A percentile compares a stretch with the other conserved stretches of the same genome.
Conservation (phyloP, 2,888 invertebrate genomes). For the Pachliopta kotzebuea region DNA sequence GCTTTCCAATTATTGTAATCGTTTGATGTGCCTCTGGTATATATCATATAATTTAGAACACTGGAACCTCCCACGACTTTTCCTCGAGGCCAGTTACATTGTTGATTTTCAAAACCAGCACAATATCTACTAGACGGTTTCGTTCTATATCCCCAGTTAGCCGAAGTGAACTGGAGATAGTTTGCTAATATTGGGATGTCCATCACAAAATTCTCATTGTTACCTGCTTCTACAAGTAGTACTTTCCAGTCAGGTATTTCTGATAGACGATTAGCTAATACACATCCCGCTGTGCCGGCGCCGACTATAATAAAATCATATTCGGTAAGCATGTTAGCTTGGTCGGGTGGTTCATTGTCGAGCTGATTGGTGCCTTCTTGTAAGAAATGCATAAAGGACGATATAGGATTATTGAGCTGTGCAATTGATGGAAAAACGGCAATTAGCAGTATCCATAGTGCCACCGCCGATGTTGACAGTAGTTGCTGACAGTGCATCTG, state of each 20-base stretch:
- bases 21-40: slow-evolving; percentile 84
- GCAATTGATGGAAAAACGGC: slow-evolving; percentile 49
- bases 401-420: slow-evolving; percentile 58
- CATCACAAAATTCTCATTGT: slow-evolving; percentile 85
- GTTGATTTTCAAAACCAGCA: slow-evolving; percentile 86
- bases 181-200: slow-evolving; percentile 88
- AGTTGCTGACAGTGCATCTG: slow-evolving; percentile 63
- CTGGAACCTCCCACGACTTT: slow-evolving; percentile 92
- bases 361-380: slow-evolving; percentile 75
- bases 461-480: slow-evolving; percentile 44
- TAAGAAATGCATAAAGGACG: slow-evolving; percentile 77
- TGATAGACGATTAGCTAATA: slow-evolving; percentile 85
- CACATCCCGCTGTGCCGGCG: slow-evolving; percentile 90
- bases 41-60: slow-evolving; percentile 90
- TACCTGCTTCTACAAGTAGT: slow-evolving; percentile 87
- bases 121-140: slow-evolving; percentile 87
- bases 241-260: slow-evolving; percentile 85
- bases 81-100: slow-evolving; percentile 90
- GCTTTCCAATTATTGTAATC: slow-evolving; percentile 90
- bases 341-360: slow-evolving; percentile 78
- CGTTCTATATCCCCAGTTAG: slow-evolving; percentile 91
- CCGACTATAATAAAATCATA: slow-evolving; percentile 90
- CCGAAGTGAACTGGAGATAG: slow-evolving; percentile 84
- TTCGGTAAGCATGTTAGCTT: slow-evolving; percentile 70
- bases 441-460: slow-evolving; percentile 49